These are phyloP conservation scores for Beroe forskalii DNA, from an alignment of 37 sponge, comb jelly and placozoan species.

Conservation along the genomic window DNA sequence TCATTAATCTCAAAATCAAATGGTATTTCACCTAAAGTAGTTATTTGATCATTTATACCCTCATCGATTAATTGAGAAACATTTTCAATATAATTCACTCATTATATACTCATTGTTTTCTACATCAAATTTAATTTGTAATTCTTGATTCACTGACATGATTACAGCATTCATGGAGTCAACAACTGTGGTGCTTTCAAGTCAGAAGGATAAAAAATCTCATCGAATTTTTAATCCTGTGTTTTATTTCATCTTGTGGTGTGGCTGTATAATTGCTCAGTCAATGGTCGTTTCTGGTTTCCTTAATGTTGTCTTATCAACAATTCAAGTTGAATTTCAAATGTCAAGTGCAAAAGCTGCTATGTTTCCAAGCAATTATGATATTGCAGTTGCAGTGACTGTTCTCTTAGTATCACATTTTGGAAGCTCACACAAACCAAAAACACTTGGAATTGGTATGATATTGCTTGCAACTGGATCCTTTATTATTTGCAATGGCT, in stretches of 20 bases:
- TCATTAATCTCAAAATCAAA: too few species aligned
- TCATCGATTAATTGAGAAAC: too few species aligned
- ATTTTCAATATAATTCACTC: too few species aligned
- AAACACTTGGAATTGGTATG: slow-evolving; percentile 72
- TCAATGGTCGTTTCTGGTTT: slow-evolving; percentile 71
- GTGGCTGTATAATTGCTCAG: slow-evolving; percentile 55
- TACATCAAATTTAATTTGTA: too few species aligned
- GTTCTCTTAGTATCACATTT: slow-evolving; percentile 81
- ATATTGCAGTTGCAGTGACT: slow-evolving; percentile 71
- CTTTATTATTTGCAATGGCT: slow-evolving; percentile 74
- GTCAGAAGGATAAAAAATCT: too few species aligned
- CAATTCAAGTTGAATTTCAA: slow-evolving; percentile 74
- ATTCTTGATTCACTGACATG: too few species aligned
- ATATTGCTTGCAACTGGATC: slow-evolving; percentile 70
- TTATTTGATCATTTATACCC: too few species aligned
- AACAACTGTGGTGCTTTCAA: too few species aligned
- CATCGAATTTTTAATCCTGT: slow-evolving; percentile 6
- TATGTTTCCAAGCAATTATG: slow-evolving; percentile 68
- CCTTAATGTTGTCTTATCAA: slow-evolving; percentile 70
- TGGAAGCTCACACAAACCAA: slow-evolving; percentile 80
- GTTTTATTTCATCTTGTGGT: slow-evolving; percentile 57
- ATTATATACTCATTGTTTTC: too few species aligned
- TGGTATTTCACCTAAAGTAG: too few species aligned
- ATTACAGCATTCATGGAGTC: too few species aligned
- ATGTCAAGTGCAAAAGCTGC: slow-evolving; percentile 76